phyloP scores from a whole-genome alignment of 2,888 invertebrate genomes.

The Ennomos quercinarius region DNA sequence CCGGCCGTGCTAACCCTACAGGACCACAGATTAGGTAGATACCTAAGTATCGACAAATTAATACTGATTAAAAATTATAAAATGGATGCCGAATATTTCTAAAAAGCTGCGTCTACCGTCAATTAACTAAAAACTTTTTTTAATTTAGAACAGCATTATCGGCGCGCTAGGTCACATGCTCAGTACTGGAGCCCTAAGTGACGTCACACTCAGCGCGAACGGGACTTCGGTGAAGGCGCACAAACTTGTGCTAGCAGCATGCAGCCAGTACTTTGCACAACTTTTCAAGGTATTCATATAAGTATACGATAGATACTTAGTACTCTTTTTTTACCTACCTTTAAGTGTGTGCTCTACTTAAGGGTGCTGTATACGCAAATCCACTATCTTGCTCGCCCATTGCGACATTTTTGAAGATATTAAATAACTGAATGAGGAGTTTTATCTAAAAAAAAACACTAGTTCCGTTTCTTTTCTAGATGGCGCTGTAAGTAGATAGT shows the following conservation, averaged over 20 bases:
- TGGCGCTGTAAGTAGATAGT: too few species aligned
- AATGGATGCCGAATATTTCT: constrained; percentile 22
- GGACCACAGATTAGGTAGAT: background rate
- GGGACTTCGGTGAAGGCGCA: constrained; percentile 94
- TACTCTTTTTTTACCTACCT: too few species aligned
- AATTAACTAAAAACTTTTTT: constrained; percentile 24
- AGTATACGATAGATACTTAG: too few species aligned
- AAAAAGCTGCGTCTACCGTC: constrained; percentile 17
- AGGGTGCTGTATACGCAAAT: too few species aligned
- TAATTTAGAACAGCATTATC: constrained; percentile 89
- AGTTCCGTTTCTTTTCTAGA: too few species aligned
- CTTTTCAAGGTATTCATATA: constrained; percentile 88
- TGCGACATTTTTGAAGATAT: too few species aligned
- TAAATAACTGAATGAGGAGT: too few species aligned
- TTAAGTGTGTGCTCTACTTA: too few species aligned
- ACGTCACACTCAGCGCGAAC: constrained; percentile 94
- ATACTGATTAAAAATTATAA: background rate
- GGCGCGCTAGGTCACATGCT: constrained; percentile 91
- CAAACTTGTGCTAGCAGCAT: constrained; percentile 93
- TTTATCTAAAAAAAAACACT: too few species aligned
- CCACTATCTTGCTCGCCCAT: too few species aligned
- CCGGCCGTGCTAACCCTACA: too few species aligned
- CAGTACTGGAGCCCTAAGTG: constrained; percentile 92
- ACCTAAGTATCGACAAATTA: background rate
- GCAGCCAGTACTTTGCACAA: constrained; percentile 96